Evolutionary conservation across 2,113 vertebrate genomes (phyloP).

Genomic region (Eclectus roratus): DNA sequence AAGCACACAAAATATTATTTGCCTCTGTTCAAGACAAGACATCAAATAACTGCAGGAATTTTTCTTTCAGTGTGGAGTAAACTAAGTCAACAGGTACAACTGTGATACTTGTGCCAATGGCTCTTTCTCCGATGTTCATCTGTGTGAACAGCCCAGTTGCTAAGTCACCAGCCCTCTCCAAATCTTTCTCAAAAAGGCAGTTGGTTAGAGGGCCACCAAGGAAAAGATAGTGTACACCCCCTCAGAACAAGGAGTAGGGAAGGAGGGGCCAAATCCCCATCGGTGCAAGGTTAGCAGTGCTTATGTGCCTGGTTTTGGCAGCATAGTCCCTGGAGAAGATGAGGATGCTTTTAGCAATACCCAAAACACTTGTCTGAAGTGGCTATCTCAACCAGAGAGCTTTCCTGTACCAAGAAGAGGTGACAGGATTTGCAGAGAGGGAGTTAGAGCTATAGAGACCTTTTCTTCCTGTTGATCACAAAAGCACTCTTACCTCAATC

Average conservation of each 20-base stretch:
- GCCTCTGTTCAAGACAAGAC: background rate
- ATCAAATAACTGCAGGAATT: background rate
- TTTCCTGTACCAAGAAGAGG: background rate
- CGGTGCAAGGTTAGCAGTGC: background rate
- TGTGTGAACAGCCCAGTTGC: rapidly evolving
- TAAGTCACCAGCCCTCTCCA: background rate
- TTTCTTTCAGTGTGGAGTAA: background rate
- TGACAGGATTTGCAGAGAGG: background rate
- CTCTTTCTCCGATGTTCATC: background rate
- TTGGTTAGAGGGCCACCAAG: background rate
- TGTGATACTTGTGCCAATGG: background rate
- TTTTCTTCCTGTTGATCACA: background rate
- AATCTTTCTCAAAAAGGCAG: background rate
- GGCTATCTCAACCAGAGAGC: background rate
- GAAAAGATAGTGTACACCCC: background rate
- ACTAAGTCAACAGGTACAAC: background rate
- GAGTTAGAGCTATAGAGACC: background rate
- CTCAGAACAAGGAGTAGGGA: background rate
- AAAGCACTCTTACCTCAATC: background rate
- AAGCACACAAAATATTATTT: background rate
- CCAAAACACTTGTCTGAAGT: background rate
- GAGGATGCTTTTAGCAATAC: background rate
- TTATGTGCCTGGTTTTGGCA: background rate
- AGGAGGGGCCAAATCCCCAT: background rate
- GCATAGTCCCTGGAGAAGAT: background rate